Conservation (phyloP, 37 sponge, comb jelly and placozoan species). For the Mnemiopsis leidyi region DNA sequence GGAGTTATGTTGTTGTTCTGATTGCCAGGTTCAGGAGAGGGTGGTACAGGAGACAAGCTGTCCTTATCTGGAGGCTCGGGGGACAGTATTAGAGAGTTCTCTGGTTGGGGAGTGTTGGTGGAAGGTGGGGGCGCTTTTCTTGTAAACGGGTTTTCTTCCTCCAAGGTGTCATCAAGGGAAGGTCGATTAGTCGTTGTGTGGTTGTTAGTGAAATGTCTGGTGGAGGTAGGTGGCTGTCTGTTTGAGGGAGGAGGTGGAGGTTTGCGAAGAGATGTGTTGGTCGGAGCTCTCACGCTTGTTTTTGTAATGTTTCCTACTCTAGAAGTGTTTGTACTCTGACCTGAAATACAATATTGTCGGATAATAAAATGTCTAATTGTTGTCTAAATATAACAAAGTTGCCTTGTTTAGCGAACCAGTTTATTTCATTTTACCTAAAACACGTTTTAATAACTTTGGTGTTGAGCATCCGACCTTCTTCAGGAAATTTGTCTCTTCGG, state of each 20-base stretch:
- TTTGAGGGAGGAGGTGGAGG: not conserved
- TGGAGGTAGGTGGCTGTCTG: too few relatives aligned
- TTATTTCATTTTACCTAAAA: too few relatives aligned
- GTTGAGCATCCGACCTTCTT: too few relatives aligned
- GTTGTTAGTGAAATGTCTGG: too few relatives aligned
- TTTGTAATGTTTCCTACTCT: not conserved
- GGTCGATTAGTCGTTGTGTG: not conserved
- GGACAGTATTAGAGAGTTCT: not conserved
- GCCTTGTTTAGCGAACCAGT: too few relatives aligned
- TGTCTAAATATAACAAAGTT: too few relatives aligned
- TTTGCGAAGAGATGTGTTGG: too few relatives aligned
- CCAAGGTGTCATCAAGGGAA: not conserved
- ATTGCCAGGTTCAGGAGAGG: not conserved
- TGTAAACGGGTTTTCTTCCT: not conserved
- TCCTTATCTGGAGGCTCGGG: not conserved
- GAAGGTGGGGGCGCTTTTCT: not conserved
- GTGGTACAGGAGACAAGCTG: slow-evolving; percentile 7
- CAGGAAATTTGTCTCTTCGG: too few relatives aligned
- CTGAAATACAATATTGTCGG: not conserved
- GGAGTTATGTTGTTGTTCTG: too few relatives aligned
- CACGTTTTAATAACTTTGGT: too few relatives aligned
- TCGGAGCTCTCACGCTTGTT: too few relatives aligned
- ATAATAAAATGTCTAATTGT: too few relatives aligned
- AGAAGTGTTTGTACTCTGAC: not conserved
- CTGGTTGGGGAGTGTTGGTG: not conserved